A percentile compares a stretch with the other conserved stretches of the same genome.
These are phyloP conservation scores for Euspilapteryx auroguttella DNA, from an alignment of 2,888 invertebrate species.

Conservation along the genomic window DNA sequence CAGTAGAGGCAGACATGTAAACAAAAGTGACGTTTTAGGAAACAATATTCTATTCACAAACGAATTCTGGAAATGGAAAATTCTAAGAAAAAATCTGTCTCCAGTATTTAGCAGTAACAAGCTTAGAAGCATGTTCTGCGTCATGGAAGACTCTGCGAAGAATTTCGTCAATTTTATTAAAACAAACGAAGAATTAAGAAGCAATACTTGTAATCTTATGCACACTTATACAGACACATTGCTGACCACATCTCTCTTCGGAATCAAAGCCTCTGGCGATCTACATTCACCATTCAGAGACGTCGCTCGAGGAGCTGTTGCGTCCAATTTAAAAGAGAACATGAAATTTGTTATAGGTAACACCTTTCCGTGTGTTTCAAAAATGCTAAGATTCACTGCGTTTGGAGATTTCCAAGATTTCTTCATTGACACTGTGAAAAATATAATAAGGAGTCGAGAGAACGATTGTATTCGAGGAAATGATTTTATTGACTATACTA, in stretches of 20 bases:
- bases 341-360: too few species aligned
- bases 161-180: background rate
- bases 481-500: too few species aligned
- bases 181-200: background rate
- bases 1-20: background rate
- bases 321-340: too few species aligned
- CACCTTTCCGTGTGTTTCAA: too few species aligned
- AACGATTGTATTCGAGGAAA: too few species aligned
- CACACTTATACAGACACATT: constrained; percentile 8
- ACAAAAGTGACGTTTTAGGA: background rate
- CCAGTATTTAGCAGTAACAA: background rate
- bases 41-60: background rate
- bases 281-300: too few species aligned
- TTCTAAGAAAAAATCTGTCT: background rate
- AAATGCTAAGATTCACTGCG: too few species aligned
- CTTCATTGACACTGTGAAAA: too few species aligned
- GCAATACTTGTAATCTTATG: background rate
- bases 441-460: too few species aligned
- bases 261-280: too few species aligned
- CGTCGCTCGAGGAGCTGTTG: too few species aligned
- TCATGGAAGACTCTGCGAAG: background rate
- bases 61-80: background rate
- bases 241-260: constrained; percentile 7
- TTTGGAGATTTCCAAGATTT: too few species aligned
- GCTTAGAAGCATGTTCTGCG: background rate